Conservation (phyloP, 2,888 invertebrate species). For the Philhelius pedissequus region DNA sequence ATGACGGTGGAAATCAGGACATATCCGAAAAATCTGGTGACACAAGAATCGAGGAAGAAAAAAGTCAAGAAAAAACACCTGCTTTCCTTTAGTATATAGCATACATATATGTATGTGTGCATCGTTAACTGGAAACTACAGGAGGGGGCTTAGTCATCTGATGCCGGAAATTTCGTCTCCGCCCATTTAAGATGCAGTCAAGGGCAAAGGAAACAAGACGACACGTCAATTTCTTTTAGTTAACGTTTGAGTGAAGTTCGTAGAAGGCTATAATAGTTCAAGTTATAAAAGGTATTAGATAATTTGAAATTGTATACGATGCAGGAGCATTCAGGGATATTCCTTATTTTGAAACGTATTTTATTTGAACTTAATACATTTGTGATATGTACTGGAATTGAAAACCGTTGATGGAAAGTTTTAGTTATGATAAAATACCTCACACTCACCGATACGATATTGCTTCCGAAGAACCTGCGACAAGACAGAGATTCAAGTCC, state of each 20-base stretch:
- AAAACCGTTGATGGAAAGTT: no score
- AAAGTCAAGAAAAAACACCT: background rate
- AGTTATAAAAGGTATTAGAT: slow-evolving; percentile 23
- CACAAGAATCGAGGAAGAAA: background rate
- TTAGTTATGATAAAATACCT: no score
- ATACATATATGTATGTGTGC: slow-evolving; percentile 61
- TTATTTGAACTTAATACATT: no score
- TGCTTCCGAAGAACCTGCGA: no score
- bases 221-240: slow-evolving; percentile 14
- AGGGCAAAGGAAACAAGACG: background rate
- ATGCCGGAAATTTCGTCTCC: background rate
- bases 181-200: slow-evolving; percentile 1
- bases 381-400: no score
- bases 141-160: slow-evolving; percentile 2
- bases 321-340: background rate
- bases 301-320: background rate
- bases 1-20: background rate
- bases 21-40: slow-evolving; percentile 7
- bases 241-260: slow-evolving; percentile 1
- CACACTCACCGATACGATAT: no score
- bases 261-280: background rate
- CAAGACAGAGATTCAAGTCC: no score
- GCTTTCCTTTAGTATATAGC: slow-evolving; percentile 39
- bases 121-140: slow-evolving; percentile 47
- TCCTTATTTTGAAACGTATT: no score